Percentiles rank a stretch among this genome's conserved stretches.
Evolutionary conservation across 1,140 invertebrate species (phyloP).

Genomic region (Diachasma alloeum): DNA sequence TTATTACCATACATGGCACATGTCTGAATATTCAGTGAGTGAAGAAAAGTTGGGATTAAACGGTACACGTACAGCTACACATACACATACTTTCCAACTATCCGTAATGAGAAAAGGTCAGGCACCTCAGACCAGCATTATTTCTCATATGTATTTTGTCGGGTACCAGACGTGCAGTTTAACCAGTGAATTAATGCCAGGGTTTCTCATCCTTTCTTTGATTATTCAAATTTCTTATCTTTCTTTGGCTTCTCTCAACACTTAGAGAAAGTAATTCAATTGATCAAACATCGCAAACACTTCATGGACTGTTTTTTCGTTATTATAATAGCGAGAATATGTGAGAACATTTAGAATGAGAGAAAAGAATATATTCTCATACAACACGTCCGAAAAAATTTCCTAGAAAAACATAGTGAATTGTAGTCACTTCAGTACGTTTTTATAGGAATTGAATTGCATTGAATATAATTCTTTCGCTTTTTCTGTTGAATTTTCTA

Average conservation of each 20-base stretch:
- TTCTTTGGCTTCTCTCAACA: not conserved
- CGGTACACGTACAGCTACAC: not conserved
- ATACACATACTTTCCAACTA: not conserved
- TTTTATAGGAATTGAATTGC: too few species aligned
- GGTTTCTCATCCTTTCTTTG: constrained; percentile 29
- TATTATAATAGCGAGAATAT: too few species aligned
- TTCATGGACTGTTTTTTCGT: not conserved
- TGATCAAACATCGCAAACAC: too few species aligned
- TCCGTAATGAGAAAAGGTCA: constrained; percentile 29
- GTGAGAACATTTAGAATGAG: too few species aligned
- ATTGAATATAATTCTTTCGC: too few species aligned
- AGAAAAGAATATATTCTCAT: too few species aligned
- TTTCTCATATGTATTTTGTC: constrained; percentile 25
- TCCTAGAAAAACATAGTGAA: too few species aligned
- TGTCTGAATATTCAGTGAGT: not conserved
- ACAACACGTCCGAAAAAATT: too few species aligned
- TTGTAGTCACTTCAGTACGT: too few species aligned
- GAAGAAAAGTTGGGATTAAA: not conserved
- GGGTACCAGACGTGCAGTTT: constrained; percentile 29
- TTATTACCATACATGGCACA: not conserved
- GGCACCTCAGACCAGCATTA: constrained; percentile 23
- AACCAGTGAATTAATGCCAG: constrained; percentile 34
- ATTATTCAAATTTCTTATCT: not conserved
- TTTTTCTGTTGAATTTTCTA: too few species aligned
- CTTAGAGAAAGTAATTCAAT: not conserved